Percentiles rank a stretch among this genome's conserved stretches.
phyloP scores from a whole-genome alignment of 2,888 invertebrate species.

The Tenthredo mesomela region DNA sequence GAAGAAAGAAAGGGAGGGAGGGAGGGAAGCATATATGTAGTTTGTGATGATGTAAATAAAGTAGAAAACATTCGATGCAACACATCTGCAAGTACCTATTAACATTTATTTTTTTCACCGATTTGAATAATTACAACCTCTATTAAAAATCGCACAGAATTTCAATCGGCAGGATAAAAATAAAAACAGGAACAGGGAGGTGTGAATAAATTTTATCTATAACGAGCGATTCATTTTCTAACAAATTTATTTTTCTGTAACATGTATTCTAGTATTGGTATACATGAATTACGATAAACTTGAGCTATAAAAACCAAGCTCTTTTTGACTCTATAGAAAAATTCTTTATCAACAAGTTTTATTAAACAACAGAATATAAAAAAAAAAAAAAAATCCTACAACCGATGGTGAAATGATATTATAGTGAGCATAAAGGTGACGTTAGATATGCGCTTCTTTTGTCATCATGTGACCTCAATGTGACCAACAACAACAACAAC shows the following conservation, averaged over 20 bases:
- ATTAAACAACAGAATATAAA: background rate
- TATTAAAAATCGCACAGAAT: background rate
- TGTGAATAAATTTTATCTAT: background rate
- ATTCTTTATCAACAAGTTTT: background rate
- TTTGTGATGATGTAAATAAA: conserved; percentile 49
- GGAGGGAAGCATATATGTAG: background rate
- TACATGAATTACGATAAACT: background rate
- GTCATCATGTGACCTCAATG: no score
- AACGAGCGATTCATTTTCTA: background rate
- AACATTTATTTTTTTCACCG: background rate
- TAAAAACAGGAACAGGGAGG: background rate
- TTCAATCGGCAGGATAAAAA: background rate
- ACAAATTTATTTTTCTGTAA: background rate
- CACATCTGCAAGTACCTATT: background rate
- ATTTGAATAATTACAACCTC: background rate
- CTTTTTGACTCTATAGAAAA: background rate
- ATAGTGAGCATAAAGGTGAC: no score
- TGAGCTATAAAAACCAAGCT: background rate
- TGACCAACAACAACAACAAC: no score
- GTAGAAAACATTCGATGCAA: conserved; percentile 9
- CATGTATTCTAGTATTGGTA: background rate
- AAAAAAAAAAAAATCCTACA: background rate
- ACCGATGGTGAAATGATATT: background rate
- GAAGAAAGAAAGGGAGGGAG: no score
- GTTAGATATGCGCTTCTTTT: no score